These are phyloP conservation scores for Flabesymbios commensalis DNA, from an alignment of 2,888 invertebrate species.

Conservation along the genomic window DNA sequence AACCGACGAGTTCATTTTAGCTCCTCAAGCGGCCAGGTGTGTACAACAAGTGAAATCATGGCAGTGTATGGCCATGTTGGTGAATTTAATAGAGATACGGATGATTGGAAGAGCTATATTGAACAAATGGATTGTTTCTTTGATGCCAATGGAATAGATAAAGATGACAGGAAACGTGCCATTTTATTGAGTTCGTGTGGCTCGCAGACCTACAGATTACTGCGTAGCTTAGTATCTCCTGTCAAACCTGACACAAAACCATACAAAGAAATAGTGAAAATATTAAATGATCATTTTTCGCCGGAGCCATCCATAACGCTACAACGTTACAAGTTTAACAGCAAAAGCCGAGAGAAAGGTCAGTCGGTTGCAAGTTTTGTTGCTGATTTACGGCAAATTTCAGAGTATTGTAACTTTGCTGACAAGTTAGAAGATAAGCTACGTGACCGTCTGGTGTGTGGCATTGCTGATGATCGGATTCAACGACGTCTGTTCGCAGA, in stretches of 20 bases:
- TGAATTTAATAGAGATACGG: neutral
- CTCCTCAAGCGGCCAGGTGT: too few relatives aligned
- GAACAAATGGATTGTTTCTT: slow-evolving; percentile 1
- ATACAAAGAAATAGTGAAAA: too few relatives aligned
- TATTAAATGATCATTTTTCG: too few relatives aligned
- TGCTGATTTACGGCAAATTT: neutral
- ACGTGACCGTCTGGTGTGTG: neutral
- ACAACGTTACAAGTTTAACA: neutral
- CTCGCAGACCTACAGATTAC: neutral
- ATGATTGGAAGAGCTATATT: neutral
- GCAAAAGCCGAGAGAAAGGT: neutral
- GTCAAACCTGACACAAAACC: too few relatives aligned
- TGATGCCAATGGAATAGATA: neutral
- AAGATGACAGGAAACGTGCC: neutral
- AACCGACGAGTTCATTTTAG: too few relatives aligned
- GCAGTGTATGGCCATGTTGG: neutral
- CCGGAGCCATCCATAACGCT: too few relatives aligned
- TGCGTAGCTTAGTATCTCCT: too few relatives aligned
- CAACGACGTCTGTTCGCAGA: neutral
- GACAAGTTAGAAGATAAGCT: neutral
- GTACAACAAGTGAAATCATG: too few relatives aligned
- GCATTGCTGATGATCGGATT: neutral
- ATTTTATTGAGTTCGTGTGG: neutral
- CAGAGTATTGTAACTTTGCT: neutral
- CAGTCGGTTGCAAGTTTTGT: neutral